Conservation (phyloP, 2,797 vertebrate species). For the Parauchenoglanis ngamensis region DNA sequence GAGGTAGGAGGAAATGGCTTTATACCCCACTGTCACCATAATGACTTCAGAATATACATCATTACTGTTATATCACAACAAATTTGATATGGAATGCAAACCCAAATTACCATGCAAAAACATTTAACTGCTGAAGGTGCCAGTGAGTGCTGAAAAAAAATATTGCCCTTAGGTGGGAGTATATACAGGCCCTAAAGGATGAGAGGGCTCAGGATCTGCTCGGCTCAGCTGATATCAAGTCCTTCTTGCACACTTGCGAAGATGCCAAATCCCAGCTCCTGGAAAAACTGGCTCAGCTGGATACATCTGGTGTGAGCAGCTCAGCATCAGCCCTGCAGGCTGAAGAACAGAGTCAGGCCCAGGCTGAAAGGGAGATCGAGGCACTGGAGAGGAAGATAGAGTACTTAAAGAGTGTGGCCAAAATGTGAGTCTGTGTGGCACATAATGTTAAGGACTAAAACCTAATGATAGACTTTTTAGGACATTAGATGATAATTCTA, state of each 20-base stretch:
- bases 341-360: conserved; percentile 67
- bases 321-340: conserved; percentile 65
- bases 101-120: neutral
- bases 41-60: neutral
- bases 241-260: conserved; percentile 81
- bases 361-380: conserved; percentile 76
- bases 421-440: conserved; percentile 71
- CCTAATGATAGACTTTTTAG: neutral
- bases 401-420: conserved; percentile 79
- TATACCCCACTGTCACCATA: neutral
- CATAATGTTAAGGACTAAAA: neutral
- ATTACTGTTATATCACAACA: neutral
- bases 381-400: conserved; percentile 79
- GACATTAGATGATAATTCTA: neutral
- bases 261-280: conserved; percentile 74
- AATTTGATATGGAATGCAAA: neutral
- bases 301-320: conserved; percentile 66
- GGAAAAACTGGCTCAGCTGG: conserved; percentile 69
- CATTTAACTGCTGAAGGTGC: neutral
- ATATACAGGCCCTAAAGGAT: conserved; percentile 81
- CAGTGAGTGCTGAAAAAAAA: neutral
- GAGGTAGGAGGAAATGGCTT: conserved; percentile 69
- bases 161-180: conserved; percentile 76
- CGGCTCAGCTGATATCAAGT: conserved; percentile 73
- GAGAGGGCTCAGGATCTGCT: conserved; percentile 81